Evolutionary conservation across 2,888 invertebrate species (phyloP).

Genomic region (Diabrotica balteata): DNA sequence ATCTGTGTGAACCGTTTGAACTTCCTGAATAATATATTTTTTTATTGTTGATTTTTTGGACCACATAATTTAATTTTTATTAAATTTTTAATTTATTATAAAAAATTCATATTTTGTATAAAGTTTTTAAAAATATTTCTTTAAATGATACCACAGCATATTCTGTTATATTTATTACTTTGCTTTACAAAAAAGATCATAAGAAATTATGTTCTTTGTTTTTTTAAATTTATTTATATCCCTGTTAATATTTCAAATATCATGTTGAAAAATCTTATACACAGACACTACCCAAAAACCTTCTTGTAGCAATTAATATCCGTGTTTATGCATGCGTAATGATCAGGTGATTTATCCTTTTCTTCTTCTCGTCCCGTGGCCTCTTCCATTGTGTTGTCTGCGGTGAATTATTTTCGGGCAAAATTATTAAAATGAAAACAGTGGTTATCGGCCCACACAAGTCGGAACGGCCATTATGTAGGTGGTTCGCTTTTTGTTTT

Average conservation of each 20-base stretch:
- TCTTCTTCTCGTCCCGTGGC: slow-evolving; percentile 19
- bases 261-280: slow-evolving; percentile 16
- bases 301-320: slow-evolving; percentile 29
- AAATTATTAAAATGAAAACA: slow-evolving; percentile 33
- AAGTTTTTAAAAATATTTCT: too few species aligned
- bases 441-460: slow-evolving; percentile 31
- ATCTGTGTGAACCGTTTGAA: too few species aligned
- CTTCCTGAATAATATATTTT: too few species aligned
- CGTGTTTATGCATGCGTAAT: slow-evolving; percentile 30
- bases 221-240: not conserved
- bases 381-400: slow-evolving; percentile 31
- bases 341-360: slow-evolving; percentile 27
- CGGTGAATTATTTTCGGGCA: slow-evolving; percentile 33
- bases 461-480: slow-evolving; percentile 9
- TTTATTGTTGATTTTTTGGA: too few species aligned
- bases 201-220: not conserved
- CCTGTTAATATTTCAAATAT: slow-evolving; percentile 15
- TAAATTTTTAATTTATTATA: too few species aligned
- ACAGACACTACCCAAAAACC: slow-evolving; percentile 16
- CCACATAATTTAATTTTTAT: too few species aligned
- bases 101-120: too few species aligned
- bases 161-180: too few species aligned
- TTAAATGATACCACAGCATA: too few species aligned
- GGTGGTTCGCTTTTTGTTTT: slow-evolving; percentile 14
- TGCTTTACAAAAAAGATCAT: too few species aligned